Evolutionary conservation across 2,888 invertebrate species (phyloP).

Genomic region (Diaprepes abbreviatus): DNA sequence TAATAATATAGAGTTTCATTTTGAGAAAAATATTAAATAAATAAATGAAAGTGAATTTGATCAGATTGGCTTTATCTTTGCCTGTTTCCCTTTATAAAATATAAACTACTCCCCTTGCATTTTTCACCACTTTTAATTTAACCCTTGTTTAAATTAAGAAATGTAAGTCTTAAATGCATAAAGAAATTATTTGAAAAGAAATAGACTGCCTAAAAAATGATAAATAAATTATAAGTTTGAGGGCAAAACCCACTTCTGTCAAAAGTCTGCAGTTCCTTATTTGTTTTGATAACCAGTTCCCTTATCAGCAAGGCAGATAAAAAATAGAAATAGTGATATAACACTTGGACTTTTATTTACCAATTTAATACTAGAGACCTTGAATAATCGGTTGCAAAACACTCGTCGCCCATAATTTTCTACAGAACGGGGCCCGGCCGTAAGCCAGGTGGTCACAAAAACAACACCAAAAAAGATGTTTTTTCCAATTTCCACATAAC

Average conservation of each 20-base stretch:
- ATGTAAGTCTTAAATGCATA: neutral
- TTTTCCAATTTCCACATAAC: slow-evolving; percentile 53
- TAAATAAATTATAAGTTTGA: slow-evolving; percentile 20
- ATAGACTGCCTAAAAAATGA: neutral
- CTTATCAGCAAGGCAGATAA: slow-evolving; percentile 37
- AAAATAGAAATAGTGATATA: slow-evolving; percentile 33
- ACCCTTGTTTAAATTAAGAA: neutral
- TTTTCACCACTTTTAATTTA: too few relatives aligned
- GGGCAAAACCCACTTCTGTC: slow-evolving; percentile 27
- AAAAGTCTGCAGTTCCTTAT: slow-evolving; percentile 26
- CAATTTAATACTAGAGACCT: slow-evolving; percentile 59
- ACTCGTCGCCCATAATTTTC: slow-evolving; percentile 61
- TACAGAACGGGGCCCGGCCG: slow-evolving; percentile 60
- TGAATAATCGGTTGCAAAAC: slow-evolving; percentile 56
- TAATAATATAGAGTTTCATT: too few relatives aligned
- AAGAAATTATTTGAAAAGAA: neutral
- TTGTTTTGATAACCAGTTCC: slow-evolving; percentile 39
- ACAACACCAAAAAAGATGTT: slow-evolving; percentile 53
- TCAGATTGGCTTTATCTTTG: too few relatives aligned
- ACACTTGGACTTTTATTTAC: slow-evolving; percentile 54
- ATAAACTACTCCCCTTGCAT: too few relatives aligned
- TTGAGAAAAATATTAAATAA: too few relatives aligned
- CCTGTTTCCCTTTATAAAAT: too few relatives aligned
- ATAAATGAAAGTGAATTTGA: too few relatives aligned
- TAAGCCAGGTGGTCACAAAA: slow-evolving; percentile 66